A percentile compares a stretch with the other conserved stretches of the same genome.
Evolutionary conservation across 2,113 vertebrate species (phyloP).

Genomic region (Paedocypris sp.): DNA sequence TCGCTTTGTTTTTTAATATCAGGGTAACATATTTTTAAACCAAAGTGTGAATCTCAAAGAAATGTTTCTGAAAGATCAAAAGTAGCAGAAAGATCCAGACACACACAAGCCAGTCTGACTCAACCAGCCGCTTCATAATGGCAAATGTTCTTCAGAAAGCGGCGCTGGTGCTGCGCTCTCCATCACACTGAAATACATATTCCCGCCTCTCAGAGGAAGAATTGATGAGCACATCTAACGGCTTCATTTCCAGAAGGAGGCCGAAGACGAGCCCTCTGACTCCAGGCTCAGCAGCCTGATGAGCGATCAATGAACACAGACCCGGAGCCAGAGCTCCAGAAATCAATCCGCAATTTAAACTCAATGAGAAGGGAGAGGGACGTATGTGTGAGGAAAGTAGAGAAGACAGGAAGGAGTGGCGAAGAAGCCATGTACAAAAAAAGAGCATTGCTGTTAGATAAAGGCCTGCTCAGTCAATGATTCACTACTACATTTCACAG

Average conservation of each 20-base stretch:
- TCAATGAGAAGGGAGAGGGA: conserved; percentile 41
- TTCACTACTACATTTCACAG: too few relatives aligned
- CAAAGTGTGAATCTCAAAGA: too few relatives aligned
- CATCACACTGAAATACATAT: neutral
- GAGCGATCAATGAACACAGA: conserved; percentile 64
- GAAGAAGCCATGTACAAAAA: neutral
- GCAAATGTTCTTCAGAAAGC: neutral
- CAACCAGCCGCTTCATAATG: neutral
- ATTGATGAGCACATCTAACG: conserved; percentile 64
- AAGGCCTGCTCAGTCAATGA: neutral
- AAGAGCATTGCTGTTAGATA: neutral
- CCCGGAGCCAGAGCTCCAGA: conserved; percentile 53
- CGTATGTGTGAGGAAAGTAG: conserved; percentile 27
- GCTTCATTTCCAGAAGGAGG: conserved; percentile 66
- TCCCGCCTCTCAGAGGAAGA: conserved; percentile 51
- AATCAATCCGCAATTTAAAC: conserved; percentile 74
- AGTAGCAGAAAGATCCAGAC: too few relatives aligned
- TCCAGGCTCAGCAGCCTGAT: conserved; percentile 63
- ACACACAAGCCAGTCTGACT: neutral
- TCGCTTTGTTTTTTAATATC: too few relatives aligned
- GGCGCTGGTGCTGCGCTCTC: neutral
- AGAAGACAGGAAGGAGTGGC: conserved; percentile 22
- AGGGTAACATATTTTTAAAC: too few relatives aligned
- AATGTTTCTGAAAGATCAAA: too few relatives aligned
- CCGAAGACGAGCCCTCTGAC: conserved; percentile 59